Conservation (phyloP, 1,140 invertebrate genomes). For the Bradysia coprophila region DNA sequence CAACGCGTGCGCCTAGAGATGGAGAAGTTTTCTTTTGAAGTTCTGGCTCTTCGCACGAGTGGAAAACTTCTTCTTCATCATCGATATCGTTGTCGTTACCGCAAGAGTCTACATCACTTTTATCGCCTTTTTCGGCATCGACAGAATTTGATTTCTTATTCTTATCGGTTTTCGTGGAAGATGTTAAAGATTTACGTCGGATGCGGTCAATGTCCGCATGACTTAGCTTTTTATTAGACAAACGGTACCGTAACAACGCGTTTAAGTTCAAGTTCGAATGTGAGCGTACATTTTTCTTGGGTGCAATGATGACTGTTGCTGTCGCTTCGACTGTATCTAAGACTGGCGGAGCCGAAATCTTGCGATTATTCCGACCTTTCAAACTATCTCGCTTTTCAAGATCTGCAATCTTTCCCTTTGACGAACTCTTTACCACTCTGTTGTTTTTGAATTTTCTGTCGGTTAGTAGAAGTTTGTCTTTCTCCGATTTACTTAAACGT, state of each 20-base stretch:
- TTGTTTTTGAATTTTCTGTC: slow-evolving; percentile 14
- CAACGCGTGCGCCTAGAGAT: too few species aligned
- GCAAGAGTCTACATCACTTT: too few species aligned
- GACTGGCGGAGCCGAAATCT: background rate
- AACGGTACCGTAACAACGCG: slow-evolving; percentile 9
- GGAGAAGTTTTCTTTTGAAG: too few species aligned
- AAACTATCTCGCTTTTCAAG: background rate
- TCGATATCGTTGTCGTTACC: too few species aligned
- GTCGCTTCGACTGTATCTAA: background rate
- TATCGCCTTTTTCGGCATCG: too few species aligned
- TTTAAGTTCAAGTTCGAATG: slow-evolving; percentile 12
- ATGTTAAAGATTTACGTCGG: slow-evolving; percentile 9
- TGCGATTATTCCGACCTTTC: background rate
- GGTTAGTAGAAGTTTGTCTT: slow-evolving; percentile 9
- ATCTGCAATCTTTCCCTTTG: slow-evolving; percentile 10
- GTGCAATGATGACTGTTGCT: background rate
- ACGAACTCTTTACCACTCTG: slow-evolving; percentile 14
- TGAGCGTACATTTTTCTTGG: slow-evolving; percentile 4
- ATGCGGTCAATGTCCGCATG: slow-evolving; percentile 12
- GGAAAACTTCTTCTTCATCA: too few species aligned
- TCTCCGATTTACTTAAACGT: slow-evolving; percentile 5
- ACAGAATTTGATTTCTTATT: too few species aligned
- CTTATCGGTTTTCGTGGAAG: too few species aligned
- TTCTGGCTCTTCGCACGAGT: too few species aligned
- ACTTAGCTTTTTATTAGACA: slow-evolving; percentile 10